Conservation (phyloP, 2,888 invertebrate genomes). For the Brachypterus glaber region DNA sequence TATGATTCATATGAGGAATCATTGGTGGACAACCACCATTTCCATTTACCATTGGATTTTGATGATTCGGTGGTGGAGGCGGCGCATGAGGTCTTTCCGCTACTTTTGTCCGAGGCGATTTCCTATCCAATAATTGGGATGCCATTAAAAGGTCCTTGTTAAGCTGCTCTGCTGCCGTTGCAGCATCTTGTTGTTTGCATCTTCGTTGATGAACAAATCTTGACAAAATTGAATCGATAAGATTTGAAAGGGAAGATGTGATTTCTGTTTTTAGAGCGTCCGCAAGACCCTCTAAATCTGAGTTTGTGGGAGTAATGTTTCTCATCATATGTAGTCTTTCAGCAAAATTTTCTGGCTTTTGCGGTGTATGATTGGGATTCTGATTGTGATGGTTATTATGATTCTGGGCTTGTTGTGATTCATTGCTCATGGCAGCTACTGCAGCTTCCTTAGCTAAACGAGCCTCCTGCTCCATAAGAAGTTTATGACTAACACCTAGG, state of each 20-base stretch:
- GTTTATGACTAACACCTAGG: slow-evolving; percentile 65
- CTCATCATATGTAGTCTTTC: slow-evolving; percentile 71
- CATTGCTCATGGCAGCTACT: slow-evolving; percentile 48
- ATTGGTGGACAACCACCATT: slow-evolving; percentile 46
- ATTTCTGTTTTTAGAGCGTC: slow-evolving; percentile 87
- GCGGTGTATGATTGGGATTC: slow-evolving; percentile 30
- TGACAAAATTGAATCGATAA: slow-evolving; percentile 82
- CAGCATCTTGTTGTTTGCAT: slow-evolving; percentile 68
- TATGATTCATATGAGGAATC: no score
- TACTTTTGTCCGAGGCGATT: slow-evolving; percentile 71
- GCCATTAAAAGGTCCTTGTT: slow-evolving; percentile 78
- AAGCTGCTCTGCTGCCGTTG: slow-evolving; percentile 73
- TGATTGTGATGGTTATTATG: slow-evolving; percentile 21
- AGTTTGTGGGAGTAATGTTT: slow-evolving; percentile 57
- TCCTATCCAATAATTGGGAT: slow-evolving; percentile 71
- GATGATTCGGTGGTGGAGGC: slow-evolving; percentile 39
- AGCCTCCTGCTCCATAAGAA: slow-evolving; percentile 72
- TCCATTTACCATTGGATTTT: slow-evolving; percentile 41
- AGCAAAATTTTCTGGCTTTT: slow-evolving; percentile 58
- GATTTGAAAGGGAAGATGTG: slow-evolving; percentile 67
- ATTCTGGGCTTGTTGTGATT: slow-evolving; percentile 46
- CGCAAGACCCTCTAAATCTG: slow-evolving; percentile 82
- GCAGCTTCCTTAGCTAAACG: slow-evolving; percentile 58
- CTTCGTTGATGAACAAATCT: slow-evolving; percentile 75
- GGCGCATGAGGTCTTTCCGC: slow-evolving; percentile 49